Percentiles rank a stretch among this genome's conserved stretches.
Conservation (phyloP, 2,113 vertebrate genomes). For the Peromyscus maniculatus region DNA sequence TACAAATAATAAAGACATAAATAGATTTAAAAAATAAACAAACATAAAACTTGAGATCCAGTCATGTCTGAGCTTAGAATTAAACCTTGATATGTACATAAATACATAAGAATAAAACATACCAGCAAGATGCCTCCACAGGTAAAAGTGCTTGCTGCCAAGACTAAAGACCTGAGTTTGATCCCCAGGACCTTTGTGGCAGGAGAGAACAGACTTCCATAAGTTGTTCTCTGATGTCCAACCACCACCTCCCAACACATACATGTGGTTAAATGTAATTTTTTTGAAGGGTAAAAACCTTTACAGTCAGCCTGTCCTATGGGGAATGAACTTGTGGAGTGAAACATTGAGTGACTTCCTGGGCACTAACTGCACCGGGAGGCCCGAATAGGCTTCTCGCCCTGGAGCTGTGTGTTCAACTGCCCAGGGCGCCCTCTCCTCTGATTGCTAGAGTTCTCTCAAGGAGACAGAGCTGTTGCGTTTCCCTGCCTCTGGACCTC, state of each 20-base stretch:
- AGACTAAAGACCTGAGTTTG: too few species aligned
- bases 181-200: background rate
- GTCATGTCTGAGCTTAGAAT: slow-evolving; percentile 26
- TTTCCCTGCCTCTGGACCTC: background rate
- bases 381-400: background rate
- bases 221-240: background rate
- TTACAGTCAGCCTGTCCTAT: background rate
- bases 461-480: background rate
- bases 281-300: background rate
- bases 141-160: background rate
- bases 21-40: background rate
- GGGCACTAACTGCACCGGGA: background rate
- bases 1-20: background rate
- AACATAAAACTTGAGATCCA: background rate
- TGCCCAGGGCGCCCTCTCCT: background rate
- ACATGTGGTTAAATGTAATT: background rate
- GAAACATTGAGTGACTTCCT: background rate
- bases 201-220: background rate
- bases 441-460: background rate
- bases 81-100: background rate
- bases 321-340: slow-evolving; percentile 12
- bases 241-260: too few species aligned
- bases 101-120: background rate
- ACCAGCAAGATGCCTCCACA: background rate
- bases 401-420: background rate